A percentile compares a stretch with the other conserved stretches of the same genome.
Evolutionary conservation across 2,797 vertebrate genomes (phyloP).

Genomic region (Sebastes paucispinis): DNA sequence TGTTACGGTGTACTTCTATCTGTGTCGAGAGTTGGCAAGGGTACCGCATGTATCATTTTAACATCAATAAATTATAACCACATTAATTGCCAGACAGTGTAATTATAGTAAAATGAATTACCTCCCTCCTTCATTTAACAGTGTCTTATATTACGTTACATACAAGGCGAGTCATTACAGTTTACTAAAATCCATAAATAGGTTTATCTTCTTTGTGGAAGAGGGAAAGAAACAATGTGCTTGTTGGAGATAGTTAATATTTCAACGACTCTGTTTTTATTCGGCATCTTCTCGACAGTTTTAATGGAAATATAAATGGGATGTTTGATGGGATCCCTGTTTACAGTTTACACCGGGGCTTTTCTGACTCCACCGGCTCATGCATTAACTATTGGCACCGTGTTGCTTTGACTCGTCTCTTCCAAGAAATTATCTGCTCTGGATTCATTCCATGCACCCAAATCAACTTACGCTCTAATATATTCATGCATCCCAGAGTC

Average conservation of each 20-base stretch:
- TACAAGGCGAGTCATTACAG: background rate
- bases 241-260: background rate
- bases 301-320: constrained; percentile 3
- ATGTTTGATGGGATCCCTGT: constrained; percentile 4
- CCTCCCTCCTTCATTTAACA: background rate
- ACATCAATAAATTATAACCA: constrained; percentile 21
- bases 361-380: background rate
- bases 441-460: constrained; percentile 30
- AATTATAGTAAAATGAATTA: constrained; percentile 20
- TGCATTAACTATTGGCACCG: constrained; percentile 30
- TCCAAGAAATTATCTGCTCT: constrained; percentile 13
- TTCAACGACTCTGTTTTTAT: background rate
- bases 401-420: constrained; percentile 4
- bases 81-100: constrained; percentile 9
- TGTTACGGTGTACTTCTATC: background rate
- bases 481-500: constrained; percentile 10
- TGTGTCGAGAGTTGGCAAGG: background rate
- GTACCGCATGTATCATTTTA: background rate
- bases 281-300: background rate
- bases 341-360: background rate
- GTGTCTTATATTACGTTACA: background rate
- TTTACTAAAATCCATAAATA: background rate
- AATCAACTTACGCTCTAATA: constrained; percentile 6
- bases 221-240: background rate
- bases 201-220: background rate